A percentile compares a stretch with the other conserved stretches of the same genome.
Conservation (phyloP, 92 coral and sea anemone genomes). For the Galaxea fascicularis region DNA sequence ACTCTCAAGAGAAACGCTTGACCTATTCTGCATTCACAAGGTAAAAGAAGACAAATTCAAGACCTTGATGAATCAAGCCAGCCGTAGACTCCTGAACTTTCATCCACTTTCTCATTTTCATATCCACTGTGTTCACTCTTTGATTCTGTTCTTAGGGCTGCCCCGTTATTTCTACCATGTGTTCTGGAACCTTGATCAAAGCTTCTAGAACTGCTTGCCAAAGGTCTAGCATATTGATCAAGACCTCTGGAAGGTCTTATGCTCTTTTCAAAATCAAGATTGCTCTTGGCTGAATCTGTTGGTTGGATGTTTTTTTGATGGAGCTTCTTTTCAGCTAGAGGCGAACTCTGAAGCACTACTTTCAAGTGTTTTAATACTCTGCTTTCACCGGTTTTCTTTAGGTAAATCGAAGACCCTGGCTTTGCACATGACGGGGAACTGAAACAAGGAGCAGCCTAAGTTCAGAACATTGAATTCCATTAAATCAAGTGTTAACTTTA, state of each 20-base stretch:
- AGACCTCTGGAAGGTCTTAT: neutral
- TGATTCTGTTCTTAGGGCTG: constrained; percentile 39
- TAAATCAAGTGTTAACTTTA: neutral
- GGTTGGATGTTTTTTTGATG: constrained; percentile 12
- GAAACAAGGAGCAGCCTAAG: constrained; percentile 55
- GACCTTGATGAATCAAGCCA: constrained; percentile 48
- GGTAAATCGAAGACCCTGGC: constrained; percentile 15
- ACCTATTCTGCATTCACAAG: no score
- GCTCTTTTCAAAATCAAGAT: constrained; percentile 37
- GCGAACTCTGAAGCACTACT: constrained; percentile 52
- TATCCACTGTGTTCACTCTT: constrained; percentile 23
- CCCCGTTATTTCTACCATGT: constrained; percentile 16
- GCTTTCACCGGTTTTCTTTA: constrained; percentile 19
- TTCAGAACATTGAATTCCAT: constrained; percentile 6
- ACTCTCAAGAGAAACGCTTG: neutral
- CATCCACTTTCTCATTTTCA: neutral
- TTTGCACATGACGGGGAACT: constrained; percentile 27
- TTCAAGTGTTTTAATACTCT: constrained; percentile 26
- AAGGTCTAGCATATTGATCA: constrained; percentile 14
- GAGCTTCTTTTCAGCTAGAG: constrained; percentile 26
- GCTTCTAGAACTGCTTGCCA: constrained; percentile 37
- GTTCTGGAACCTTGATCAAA: constrained; percentile 22
- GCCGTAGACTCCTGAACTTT: constrained; percentile 13
- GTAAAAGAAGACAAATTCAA: constrained; percentile 1
- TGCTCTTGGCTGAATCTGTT: constrained; percentile 28